Evolutionary conservation across 1,140 invertebrate genomes (phyloP), one percentile per base, ranked within the genome.

Genomic region (Cecropterus lyciades): DNA sequence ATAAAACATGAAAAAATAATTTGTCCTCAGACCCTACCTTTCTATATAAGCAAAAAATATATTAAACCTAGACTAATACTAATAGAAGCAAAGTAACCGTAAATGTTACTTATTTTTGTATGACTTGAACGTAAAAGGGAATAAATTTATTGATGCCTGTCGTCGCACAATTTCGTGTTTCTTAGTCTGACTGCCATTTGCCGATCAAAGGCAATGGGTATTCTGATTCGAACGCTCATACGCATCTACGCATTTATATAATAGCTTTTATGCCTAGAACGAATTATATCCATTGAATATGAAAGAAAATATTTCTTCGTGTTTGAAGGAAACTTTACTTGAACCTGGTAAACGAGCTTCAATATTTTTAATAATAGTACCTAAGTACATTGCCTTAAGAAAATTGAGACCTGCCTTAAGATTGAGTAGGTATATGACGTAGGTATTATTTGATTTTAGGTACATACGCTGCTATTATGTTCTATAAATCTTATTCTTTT

Each of bases 121-220:
- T 67, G 69, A 67, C 45, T 45, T 51, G 63, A 69, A 67, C 62
- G 51, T 62, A 68, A 70, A 69, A 67, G 53, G 72, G 66, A 69
- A 78, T 78, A 73, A 69, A 72, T 78, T 75, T 73, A 73, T 76
- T 69, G 70, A 60, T 63, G 48, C 72, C 48, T 52, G 49, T 56
- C 30, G 33, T 24, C 20, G 20, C 20, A 3, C 1, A 24, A 24
- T n/a, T n/a, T n/a, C 20, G 20, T 24, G 20, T n/a, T 45, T 67
- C 43, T 62, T 55, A 30, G 13, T 49, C 8, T 59, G 59, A 17
- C 48, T 51, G 33, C 59, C 14, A 27, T 52, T 43, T 52, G 51
- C 14, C 33, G n/a, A 64, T 69, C 67, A 69, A 69, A 69, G 59
- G 20, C 46, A 3, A 9, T 40, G 30, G 57, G 57, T 46, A 40